Conservation (phyloP, 2,797 vertebrate species). For the Somateria mollissima region DNA sequence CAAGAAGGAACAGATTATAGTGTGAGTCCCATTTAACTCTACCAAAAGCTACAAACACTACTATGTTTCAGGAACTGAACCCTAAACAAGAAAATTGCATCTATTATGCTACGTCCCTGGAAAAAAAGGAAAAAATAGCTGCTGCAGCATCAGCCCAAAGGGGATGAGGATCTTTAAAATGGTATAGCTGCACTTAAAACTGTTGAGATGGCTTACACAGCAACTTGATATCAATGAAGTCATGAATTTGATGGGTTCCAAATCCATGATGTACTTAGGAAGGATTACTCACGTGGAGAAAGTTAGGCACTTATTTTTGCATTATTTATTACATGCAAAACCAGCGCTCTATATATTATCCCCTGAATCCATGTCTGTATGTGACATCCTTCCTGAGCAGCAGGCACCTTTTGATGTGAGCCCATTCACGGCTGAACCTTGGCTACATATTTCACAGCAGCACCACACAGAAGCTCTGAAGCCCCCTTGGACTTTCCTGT, state of each 20-base stretch:
- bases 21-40: neutral
- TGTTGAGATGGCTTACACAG: neutral
- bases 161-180: neutral
- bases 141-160: neutral
- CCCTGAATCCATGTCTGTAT: neutral
- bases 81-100: neutral
- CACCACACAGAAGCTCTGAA: neutral
- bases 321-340: neutral
- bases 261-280: neutral
- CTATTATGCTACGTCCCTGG: neutral
- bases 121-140: neutral
- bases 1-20: neutral
- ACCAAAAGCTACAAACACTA: neutral
- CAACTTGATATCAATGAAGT: neutral
- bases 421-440: neutral
- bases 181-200: neutral
- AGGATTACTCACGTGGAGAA: neutral
- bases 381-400: neutral
- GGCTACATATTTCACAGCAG: neutral
- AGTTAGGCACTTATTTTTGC: neutral
- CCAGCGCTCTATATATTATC: fast-evolving
- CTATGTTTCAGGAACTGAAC: neutral
- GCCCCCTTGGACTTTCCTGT: neutral
- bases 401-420: neutral
- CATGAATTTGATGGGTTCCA: neutral